Base-by-base conservation (phyloP, 2,888 invertebrate genomes). In the Zonitis immaculata region DNA sequence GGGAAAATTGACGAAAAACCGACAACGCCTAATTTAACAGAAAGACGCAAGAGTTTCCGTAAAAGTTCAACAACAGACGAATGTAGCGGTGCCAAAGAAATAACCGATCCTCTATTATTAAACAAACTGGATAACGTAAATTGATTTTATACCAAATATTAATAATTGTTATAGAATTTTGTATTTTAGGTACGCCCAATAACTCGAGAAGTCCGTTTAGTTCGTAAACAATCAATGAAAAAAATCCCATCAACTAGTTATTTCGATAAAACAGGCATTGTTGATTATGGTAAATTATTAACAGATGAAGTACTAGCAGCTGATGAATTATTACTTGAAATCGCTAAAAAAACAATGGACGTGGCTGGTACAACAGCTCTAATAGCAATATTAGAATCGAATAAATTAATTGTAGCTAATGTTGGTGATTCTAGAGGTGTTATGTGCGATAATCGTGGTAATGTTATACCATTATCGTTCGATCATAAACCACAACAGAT, bases 401-500 rank as follows among this genome's bases (percentile, higher is more conserved):
- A 87, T 64, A 83, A 86, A 66, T 77, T 97, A 58, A 87, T 91
- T 60, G 95, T 97, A 22, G 96, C 95, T 11, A 97, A 97, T 80
- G 95, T 97, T 20, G 97, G 97, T 3, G 97, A 97, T 75, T 96
- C 96, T 0, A 80, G 97, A 60, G 97, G 95, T 25, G 95, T 96
- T 0, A 91, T 96, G 88, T 95, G 94, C 75, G 95, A 95, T 76
- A 83, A 83, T 44, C 85, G 88, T 68, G 95, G 95, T 30, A 90
- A 89, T 73, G 91, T 91, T 0, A 91, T 94, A 64, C 95, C 93
- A 11, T 78, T 97, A 6, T 95, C 96, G 1, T 93, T 92, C 75
- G 97, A 97, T 76, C 97, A 97, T 74, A 97, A 97, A 78, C 97
- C 97, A 32, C 92, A 95, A 72, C 92, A 95, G 82, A 92, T 93